Evolutionary conservation across 2,797 vertebrate genomes (phyloP), one percentile per base, ranked within the genome.

Genomic region (Hozukius guyotensis): DNA sequence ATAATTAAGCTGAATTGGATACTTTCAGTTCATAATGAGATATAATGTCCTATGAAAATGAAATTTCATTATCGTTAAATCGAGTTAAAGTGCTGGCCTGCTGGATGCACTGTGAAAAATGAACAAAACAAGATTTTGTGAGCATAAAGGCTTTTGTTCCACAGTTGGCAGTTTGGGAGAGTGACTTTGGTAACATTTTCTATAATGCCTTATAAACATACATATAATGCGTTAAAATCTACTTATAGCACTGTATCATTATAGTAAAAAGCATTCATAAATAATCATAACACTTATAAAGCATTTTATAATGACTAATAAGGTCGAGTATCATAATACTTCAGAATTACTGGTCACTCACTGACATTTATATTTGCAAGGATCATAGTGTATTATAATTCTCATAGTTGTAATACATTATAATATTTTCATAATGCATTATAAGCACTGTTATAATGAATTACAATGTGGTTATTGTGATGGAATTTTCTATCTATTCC

Each of bases 11-110:
- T 72, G 56, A n/a, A 63, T 25, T 65, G 29, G 74, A 65, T 55
- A 31, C 46, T 75, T 36, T 59, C 12, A 32, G 11, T 73, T 74
- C 18, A 52, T 55, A 64, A 61, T 75, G 29, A 66, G 29, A 66
- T 60, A 32, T 61, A 9, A 66, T 81, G 65, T 42, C 38, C 56
- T 25, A 27, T 42, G 6, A 56, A 62, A 80, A 82, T 77, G 4
- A 34, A 31, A n/a, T 73, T 24, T 86, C 22, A 70, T 76, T 67
- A 36, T 80, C 8, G 22, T n/a, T 13, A 38, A 38, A 38, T 38
- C 12, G 38, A 68, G 64, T 59, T 36, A n/a, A 59, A 71, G 36
- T 3, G 38, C 66, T 7, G 49, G n/a, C 25, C 11, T 9, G 65
- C 61, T 29, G 75, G 53, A 62, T 34, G 59, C 34, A 22, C 46